phyloP scores from a whole-genome alignment of 2,113 vertebrate species.

The Rissa tridactyla region DNA sequence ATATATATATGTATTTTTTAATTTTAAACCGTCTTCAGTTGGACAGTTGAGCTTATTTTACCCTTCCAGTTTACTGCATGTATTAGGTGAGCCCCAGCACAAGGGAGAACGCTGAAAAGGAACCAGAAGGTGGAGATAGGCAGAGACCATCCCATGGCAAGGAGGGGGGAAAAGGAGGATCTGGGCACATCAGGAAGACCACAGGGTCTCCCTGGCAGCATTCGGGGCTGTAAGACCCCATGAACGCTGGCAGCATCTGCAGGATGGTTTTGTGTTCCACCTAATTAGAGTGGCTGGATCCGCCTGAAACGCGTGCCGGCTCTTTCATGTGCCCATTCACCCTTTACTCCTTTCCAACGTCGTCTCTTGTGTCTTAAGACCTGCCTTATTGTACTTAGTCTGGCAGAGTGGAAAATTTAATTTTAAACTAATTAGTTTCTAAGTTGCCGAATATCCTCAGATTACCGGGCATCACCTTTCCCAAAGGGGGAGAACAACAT shows the following conservation, averaged over 20 bases:
- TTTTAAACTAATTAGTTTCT: constrained; percentile 87
- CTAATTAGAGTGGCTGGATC: constrained; percentile 29
- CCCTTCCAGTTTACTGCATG: background rate
- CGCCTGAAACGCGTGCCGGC: background rate
- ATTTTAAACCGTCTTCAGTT: background rate
- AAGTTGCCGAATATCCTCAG: constrained; percentile 77
- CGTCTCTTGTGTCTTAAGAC: constrained; percentile 42
- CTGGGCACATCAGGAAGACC: background rate
- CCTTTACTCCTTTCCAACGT: background rate
- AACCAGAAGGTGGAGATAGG: background rate
- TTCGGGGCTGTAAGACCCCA: background rate
- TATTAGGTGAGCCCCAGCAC: background rate
- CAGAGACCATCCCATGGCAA: background rate
- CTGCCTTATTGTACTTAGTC: constrained; percentile 72
- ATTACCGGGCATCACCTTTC: constrained; percentile 82
- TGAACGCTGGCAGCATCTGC: background rate
- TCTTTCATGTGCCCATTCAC: constrained; percentile 22
- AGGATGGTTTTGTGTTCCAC: constrained; percentile 22
- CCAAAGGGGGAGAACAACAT: constrained; percentile 49
- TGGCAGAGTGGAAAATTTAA: constrained; percentile 88
- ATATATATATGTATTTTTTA: background rate
- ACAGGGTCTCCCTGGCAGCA: background rate
- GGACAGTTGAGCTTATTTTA: background rate
- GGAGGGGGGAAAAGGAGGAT: background rate
- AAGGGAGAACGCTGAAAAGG: background rate